Percentiles rank a stretch among this genome's conserved stretches.
These are phyloP conservation scores for Mirza zaza DNA, from an alignment of 2,113 vertebrate genomes.

Conservation along the genomic window DNA sequence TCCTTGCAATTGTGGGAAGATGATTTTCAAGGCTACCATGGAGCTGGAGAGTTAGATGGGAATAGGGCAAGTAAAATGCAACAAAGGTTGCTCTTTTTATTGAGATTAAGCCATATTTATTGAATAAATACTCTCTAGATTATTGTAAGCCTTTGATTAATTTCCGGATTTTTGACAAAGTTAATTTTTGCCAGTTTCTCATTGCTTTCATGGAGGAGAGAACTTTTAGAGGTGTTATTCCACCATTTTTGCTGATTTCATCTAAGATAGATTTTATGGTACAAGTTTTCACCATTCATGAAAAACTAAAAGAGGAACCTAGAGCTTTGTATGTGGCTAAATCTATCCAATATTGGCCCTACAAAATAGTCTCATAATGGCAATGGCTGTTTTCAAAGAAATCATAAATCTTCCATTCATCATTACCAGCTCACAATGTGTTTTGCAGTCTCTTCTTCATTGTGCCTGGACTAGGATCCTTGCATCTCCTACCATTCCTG, in stretches of 20 bases:
- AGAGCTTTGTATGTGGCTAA: not conserved
- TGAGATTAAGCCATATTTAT: not conserved
- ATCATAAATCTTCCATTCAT: not conserved
- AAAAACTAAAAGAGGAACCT: not conserved
- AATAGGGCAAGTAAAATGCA: not conserved
- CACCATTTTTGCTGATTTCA: not conserved
- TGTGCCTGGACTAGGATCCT: not conserved
- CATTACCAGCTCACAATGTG: not conserved
- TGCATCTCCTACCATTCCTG: not conserved
- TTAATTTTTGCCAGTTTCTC: not conserved
- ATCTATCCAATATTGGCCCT: not conserved
- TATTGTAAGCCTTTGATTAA: not conserved
- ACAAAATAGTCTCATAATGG: not conserved
- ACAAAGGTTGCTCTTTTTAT: not conserved
- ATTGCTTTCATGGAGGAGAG: not conserved
- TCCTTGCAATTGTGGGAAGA: not conserved
- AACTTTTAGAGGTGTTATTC: not conserved
- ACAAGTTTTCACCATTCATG: not conserved
- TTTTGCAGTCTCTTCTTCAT: not conserved
- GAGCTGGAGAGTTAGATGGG: not conserved
- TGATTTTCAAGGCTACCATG: not conserved
- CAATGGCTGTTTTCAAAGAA: not conserved
- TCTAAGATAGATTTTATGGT: not conserved
- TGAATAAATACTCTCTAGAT: not conserved
- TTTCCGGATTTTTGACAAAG: not conserved